Conservation (phyloP, 2,797 vertebrate genomes). For the Acanthiza pusilla region DNA sequence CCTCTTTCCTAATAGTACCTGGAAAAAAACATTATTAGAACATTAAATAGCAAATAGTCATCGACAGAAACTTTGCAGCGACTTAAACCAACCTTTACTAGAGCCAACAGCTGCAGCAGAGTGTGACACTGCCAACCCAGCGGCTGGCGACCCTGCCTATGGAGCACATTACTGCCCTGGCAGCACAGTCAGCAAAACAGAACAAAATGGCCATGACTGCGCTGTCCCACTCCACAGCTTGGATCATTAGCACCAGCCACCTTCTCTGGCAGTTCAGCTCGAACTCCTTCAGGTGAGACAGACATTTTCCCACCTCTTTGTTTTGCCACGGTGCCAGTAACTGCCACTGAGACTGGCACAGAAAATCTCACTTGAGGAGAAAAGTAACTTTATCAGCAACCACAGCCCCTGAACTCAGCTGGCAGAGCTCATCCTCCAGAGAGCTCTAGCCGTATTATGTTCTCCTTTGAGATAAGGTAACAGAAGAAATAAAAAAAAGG, state of each 20-base stretch:
- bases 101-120: neutral
- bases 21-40: neutral
- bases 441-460: neutral
- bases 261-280: neutral
- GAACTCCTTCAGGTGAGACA: neutral
- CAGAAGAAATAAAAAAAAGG: neutral
- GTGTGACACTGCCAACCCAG: neutral
- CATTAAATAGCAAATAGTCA: neutral
- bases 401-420: neutral
- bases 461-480: neutral
- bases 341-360: neutral
- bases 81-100: neutral
- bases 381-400: neutral
- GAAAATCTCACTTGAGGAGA: neutral
- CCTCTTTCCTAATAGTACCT: neutral
- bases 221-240: neutral
- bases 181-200: neutral
- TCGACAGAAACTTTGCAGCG: neutral
- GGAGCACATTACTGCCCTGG: neutral
- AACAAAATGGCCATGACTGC: neutral
- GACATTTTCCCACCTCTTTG: neutral
- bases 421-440: neutral
- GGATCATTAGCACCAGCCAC: neutral
- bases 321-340: neutral
- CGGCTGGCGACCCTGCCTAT: neutral